Evolutionary conservation across 2,888 invertebrate species (phyloP).

Genomic region (Ochropleura leucogaster): DNA sequence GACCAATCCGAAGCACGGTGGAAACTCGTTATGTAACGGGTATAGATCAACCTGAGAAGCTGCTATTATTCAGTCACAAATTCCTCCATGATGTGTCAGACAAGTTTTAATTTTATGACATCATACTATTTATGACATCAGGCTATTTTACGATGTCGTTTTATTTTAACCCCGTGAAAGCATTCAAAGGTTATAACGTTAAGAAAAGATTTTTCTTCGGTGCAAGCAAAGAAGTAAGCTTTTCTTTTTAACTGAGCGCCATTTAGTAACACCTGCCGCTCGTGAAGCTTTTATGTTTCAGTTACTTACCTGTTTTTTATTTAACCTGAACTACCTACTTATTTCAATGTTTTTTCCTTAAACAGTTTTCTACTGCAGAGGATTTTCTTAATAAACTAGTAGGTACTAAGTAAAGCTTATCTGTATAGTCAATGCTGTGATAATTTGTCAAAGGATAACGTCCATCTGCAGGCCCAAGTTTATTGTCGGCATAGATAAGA

Average conservation of each 20-base stretch:
- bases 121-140: neutral
- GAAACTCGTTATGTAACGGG: too few relatives aligned
- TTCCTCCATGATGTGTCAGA: neutral
- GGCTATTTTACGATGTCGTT: neutral
- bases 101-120: neutral
- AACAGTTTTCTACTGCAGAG: neutral
- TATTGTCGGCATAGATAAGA: slow-evolving; percentile 57
- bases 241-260: slow-evolving; percentile 22
- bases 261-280: slow-evolving; percentile 37
- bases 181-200: neutral
- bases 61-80: too few relatives aligned
- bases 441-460: slow-evolving; percentile 45
- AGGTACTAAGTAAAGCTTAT: neutral
- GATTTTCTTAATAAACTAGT: neutral
- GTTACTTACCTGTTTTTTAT: slow-evolving; percentile 30
- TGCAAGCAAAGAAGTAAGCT: neutral
- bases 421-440: neutral
- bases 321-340: slow-evolving; percentile 21
- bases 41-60: too few relatives aligned
- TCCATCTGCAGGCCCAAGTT: slow-evolving; percentile 37
- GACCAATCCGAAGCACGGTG: too few relatives aligned
- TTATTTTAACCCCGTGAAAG: neutral
- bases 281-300: slow-evolving; percentile 34
- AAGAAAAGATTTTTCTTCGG: slow-evolving; percentile 9
- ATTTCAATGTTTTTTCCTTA: slow-evolving; percentile 15